Conservation (phyloP, 2,888 invertebrate genomes). For the Drosophila recens region DNA sequence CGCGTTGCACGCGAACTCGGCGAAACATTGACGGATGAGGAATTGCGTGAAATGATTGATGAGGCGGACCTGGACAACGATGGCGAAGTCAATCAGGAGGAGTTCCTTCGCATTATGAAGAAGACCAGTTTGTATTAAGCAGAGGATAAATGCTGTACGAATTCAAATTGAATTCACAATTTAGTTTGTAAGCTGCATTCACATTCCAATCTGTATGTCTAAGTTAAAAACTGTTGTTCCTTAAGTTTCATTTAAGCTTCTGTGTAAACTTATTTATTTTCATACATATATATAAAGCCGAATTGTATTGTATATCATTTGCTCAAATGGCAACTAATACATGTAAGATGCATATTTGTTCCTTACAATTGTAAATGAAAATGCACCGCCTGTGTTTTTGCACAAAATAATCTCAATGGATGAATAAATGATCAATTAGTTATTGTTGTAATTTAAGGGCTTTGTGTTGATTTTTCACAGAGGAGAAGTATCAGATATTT, state of each 20-base stretch:
- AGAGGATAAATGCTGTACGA: neutral
- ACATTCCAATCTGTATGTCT: slow-evolving; percentile 28
- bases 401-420: slow-evolving; percentile 51
- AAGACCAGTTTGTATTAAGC: slow-evolving; percentile 96
- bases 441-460: slow-evolving; percentile 41
- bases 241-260: slow-evolving; percentile 38
- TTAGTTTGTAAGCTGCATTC: slow-evolving; percentile 32
- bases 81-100: slow-evolving; percentile 97
- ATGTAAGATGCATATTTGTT: slow-evolving; percentile 39
- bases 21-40: slow-evolving; percentile 98
- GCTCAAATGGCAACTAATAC: slow-evolving; percentile 18
- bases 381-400: slow-evolving; percentile 68
- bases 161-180: slow-evolving; percentile 41
- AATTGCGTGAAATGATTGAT: slow-evolving; percentile 98
- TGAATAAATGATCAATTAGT: slow-evolving; percentile 53
- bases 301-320: slow-evolving; percentile 26
- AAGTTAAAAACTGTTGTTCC: slow-evolving; percentile 26
- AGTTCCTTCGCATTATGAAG: slow-evolving; percentile 98
- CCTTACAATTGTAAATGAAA: slow-evolving; percentile 15
- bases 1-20: slow-evolving; percentile 97
- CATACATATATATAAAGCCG: neutral
- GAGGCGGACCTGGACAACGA: slow-evolving; percentile 98
- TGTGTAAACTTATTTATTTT: slow-evolving; percentile 9
- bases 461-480: neutral
- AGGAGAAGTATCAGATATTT: neutral